These are phyloP conservation scores for Apis mellifera DNA, from an alignment of 1,140 invertebrate species.

Conservation along the genomic window Amel_HAv3.1 CM009932.2:1813501-1814000, in stretches of 20 bases:
- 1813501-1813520: conserved; percentile 57
- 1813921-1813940: too few relatives aligned
- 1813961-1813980: too few relatives aligned
- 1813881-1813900: too few relatives aligned
- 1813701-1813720: too few relatives aligned
- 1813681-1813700: neutral
- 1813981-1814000: too few relatives aligned
- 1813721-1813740: neutral
- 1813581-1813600: conserved; percentile 78
- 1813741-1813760: neutral
- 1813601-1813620: conserved; percentile 53
- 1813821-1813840: too few relatives aligned
- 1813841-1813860: too few relatives aligned
- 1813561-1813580: conserved; percentile 79
- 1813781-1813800: neutral
- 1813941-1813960: too few relatives aligned
- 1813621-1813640: neutral
- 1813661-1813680: neutral
- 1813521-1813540: conserved; percentile 69
- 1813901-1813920: too few relatives aligned
- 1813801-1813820: neutral
- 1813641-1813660: neutral
- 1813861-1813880: too few relatives aligned
- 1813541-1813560: conserved; percentile 76
- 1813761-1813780: neutral